Base-by-base conservation (phyloP, 2,888 invertebrate species). In the Drosophila hamatofila region DNA sequence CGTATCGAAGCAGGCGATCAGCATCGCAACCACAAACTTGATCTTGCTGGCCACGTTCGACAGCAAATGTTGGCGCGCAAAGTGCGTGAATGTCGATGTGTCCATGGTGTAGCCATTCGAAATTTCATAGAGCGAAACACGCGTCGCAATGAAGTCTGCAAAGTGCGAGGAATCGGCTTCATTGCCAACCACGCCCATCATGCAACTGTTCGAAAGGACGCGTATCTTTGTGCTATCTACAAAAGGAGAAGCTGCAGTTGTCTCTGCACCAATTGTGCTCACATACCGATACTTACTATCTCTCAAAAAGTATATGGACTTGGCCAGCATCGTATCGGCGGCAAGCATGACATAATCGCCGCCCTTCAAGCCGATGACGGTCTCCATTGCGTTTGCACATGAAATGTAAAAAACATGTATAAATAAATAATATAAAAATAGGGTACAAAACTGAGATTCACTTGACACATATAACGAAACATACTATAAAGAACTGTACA, bases 91-190 rank as follows among this genome's bases (percentile, higher is more conserved):
- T 23, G 98, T 96, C 77, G 95, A 94, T 0, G 98, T 97, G 4
- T 97, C 96, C 59, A 99, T 92, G 92, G 98, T 97, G 92, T 99
- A 99, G 3, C 97, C 97, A 93, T 99, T 98, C 80, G 97, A 95
- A 96, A 99, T 98, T 94, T 98, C 98, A 92, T 99, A 99, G 33
- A 99, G 94, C 86, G 98, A 97, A 78, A 99, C 96, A 92, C 99
- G 98, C 92, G 98, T 98, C 8, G 96, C 96, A 83, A 99, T 98
- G 91, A 97, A 99, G 91, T 98, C 98, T 0, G 98, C 97, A 94
- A 99, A 99, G 91, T 98, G 98, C 35, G 95, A 96, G 0, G 97
- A 96, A 91, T 99, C 98, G 1, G 98, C 98, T 23, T 96, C 94
- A 92, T 98, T 98, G 12, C 99, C 99, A 81, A 95, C 95, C 14